A percentile compares a stretch with the other conserved stretches of the same genome.
phyloP scores from a whole-genome alignment of 2,888 invertebrate species.

The Saturnia japonica region DNA sequence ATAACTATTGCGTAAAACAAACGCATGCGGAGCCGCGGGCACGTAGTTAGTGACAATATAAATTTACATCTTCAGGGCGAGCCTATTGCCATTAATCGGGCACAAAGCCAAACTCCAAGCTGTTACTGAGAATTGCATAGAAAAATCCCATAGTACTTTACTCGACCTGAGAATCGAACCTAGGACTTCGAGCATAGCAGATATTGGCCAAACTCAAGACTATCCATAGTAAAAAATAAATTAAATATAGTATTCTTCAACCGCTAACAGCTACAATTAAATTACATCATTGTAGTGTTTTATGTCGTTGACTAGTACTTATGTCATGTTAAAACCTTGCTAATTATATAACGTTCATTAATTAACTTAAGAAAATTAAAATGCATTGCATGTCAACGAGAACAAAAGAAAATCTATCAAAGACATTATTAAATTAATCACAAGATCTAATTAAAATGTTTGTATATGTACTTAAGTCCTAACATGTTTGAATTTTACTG shows the following conservation, averaged over 20 bases:
- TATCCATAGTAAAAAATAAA: too few species aligned
- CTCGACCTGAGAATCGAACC: too few species aligned
- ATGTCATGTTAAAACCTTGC: not conserved
- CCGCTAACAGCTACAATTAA: not conserved
- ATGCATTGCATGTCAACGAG: not conserved
- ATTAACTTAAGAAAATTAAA: constrained; percentile 7
- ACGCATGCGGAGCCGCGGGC: not conserved
- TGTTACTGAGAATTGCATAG: too few species aligned
- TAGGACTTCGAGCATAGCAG: too few species aligned
- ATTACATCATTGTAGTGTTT: not conserved
- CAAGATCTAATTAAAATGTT: constrained; percentile 2
- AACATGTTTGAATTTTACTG: not conserved
- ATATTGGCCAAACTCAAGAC: too few species aligned
- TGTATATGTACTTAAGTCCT: not conserved
- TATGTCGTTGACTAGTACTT: not conserved
- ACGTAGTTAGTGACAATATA: too few species aligned
- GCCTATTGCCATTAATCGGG: too few species aligned
- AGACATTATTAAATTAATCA: constrained; percentile 12
- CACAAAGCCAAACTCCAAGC: too few species aligned
- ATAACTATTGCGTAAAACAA: too few species aligned
- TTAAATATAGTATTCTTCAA: not conserved
- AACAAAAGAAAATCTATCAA: constrained; percentile 9
- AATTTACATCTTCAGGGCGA: too few species aligned
- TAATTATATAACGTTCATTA: not conserved
- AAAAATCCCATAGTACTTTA: too few species aligned